Evolutionary conservation across 2,797 vertebrate species (phyloP).

Genomic region (Enteromius mattozi): DNA sequence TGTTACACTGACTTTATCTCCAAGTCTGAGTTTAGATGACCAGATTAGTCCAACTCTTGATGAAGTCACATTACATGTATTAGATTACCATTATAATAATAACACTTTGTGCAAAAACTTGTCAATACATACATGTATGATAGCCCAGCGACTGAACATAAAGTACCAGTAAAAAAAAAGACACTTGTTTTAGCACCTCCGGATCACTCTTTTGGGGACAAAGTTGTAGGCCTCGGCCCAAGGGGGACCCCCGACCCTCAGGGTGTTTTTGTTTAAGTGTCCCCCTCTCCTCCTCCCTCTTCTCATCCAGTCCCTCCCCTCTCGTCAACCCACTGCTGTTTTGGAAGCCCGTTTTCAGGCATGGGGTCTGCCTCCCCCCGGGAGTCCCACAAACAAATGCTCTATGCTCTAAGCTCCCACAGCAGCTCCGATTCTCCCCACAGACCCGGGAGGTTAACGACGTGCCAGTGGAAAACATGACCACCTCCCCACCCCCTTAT

Average conservation of each 20-base stretch:
- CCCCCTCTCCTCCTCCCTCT: slow-evolving; percentile 67
- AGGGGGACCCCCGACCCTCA: slow-evolving; percentile 58
- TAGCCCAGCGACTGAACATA: neutral
- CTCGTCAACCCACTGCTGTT: slow-evolving; percentile 73
- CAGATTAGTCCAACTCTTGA: slow-evolving; percentile 11
- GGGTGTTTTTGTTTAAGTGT: slow-evolving; percentile 71
- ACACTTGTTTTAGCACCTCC: slow-evolving; percentile 32
- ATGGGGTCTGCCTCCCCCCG: slow-evolving; percentile 74
- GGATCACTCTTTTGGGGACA: slow-evolving; percentile 21
- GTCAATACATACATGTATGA: neutral
- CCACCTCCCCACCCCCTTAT: slow-evolving; percentile 59
- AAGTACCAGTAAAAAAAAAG: neutral
- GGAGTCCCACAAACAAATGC: slow-evolving; percentile 78
- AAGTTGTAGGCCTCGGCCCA: slow-evolving; percentile 42
- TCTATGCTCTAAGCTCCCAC: slow-evolving; percentile 73
- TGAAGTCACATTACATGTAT: slow-evolving; percentile 5
- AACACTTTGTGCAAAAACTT: neutral
- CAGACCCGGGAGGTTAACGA: slow-evolving; percentile 82
- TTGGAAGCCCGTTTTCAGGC: slow-evolving; percentile 75
- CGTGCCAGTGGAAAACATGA: slow-evolving; percentile 76
- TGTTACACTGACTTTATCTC: slow-evolving; percentile 1
- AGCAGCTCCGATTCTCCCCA: slow-evolving; percentile 64
- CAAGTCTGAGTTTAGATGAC: slow-evolving; percentile 2
- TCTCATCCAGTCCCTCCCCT: slow-evolving; percentile 56
- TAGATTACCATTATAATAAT: neutral